Conservation (phyloP, 2,113 vertebrate species). For the Tursiops truncatus region DNA sequence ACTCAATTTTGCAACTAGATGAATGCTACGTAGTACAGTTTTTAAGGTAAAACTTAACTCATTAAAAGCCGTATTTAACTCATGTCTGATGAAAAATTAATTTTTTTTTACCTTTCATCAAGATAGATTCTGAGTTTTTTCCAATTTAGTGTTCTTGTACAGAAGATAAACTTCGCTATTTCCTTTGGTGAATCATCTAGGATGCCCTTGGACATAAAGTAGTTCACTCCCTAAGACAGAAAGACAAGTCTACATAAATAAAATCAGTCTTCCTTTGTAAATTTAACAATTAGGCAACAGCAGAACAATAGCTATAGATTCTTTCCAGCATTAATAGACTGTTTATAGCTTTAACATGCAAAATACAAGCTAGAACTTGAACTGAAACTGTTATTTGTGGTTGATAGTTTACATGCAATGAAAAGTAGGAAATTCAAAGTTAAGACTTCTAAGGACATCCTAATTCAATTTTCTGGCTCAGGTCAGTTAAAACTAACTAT, state of each 20-base stretch:
- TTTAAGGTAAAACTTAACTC: constrained; percentile 43
- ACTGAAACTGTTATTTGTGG: constrained; percentile 64
- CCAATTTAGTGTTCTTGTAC: constrained; percentile 97
- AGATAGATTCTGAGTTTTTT: constrained; percentile 98
- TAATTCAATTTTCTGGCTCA: constrained; percentile 56
- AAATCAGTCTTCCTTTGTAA: constrained; percentile 40
- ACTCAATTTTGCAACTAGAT: constrained; percentile 23
- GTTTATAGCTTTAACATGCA: constrained; percentile 81
- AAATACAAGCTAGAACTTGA: constrained; percentile 75
- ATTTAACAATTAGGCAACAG: constrained; percentile 60
- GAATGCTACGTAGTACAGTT: background rate
- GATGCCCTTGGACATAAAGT: constrained; percentile 98
- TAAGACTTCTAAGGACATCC: constrained; percentile 47
- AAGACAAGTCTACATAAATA: constrained; percentile 76
- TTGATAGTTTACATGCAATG: constrained; percentile 79
- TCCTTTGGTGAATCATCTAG: constrained; percentile 95
- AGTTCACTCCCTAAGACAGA: constrained; percentile 92
- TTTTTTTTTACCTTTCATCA: constrained; percentile 91
- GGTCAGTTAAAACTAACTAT: constrained; percentile 42
- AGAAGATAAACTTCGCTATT: constrained; percentile 99
- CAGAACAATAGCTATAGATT: constrained; percentile 61
- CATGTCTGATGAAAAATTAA: constrained; percentile 44
- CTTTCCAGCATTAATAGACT: constrained; percentile 59
- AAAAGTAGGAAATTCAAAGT: constrained; percentile 80
- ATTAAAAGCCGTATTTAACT: constrained; percentile 32